Evolutionary conservation across 1,140 invertebrate genomes (phyloP).

Genomic region (Daktulosphaira vitifoliae): DNA sequence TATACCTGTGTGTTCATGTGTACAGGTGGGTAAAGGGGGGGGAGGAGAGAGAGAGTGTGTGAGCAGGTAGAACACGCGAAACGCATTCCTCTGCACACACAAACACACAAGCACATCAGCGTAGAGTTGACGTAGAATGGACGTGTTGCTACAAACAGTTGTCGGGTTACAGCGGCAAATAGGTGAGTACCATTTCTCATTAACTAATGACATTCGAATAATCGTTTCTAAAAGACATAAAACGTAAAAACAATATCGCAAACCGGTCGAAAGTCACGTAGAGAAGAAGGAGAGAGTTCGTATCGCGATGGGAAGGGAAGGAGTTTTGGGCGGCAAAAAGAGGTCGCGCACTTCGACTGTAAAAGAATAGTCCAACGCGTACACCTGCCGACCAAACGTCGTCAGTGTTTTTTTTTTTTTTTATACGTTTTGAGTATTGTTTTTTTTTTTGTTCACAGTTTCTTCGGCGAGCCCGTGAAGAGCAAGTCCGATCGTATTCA

Average conservation of each 20-base stretch:
- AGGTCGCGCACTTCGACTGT: background rate
- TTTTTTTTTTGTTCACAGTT: too few relatives aligned
- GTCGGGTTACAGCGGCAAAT: background rate
- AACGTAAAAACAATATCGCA: background rate
- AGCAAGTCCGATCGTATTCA: background rate
- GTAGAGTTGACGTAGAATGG: too few relatives aligned
- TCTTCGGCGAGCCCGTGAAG: too few relatives aligned
- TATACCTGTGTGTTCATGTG: background rate
- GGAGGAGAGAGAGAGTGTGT: background rate
- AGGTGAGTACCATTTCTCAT: background rate
- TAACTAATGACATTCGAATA: too few relatives aligned
- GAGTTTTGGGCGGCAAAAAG: too few relatives aligned
- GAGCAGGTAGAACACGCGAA: background rate
- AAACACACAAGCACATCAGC: too few relatives aligned
- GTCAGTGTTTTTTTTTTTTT: too few relatives aligned
- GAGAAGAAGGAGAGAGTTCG: too few relatives aligned
- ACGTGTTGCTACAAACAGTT: background rate
- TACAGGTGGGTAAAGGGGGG: background rate
- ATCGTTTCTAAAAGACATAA: too few relatives aligned
- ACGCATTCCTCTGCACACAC: too few relatives aligned
- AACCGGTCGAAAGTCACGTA: background rate
- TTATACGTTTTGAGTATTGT: too few relatives aligned
- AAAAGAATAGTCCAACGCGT: background rate
- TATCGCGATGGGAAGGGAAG: too few relatives aligned
- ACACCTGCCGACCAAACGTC: background rate